Evolutionary conservation across 37 sponge, comb jelly and placozoan genomes (phyloP).

Genomic region (Bolinopsis microptera): DNA sequence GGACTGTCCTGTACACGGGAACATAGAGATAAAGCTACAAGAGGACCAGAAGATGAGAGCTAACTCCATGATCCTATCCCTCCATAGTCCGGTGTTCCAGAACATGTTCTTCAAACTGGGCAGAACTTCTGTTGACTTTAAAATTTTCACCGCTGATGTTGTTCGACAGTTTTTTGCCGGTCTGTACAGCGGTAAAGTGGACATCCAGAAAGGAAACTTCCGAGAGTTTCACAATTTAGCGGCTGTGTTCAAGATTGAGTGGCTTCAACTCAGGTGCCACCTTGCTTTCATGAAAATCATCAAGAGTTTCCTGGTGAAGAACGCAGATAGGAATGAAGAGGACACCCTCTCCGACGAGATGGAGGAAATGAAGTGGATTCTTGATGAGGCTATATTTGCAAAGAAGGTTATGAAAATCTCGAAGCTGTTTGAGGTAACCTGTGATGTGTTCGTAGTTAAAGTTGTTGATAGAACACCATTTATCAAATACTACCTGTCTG

Average conservation of each 20-base stretch:
- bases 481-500: neutral
- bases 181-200: neutral
- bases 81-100: neutral
- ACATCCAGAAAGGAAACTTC: neutral
- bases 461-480: neutral
- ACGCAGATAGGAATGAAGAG: neutral
- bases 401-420: neutral
- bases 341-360: neutral
- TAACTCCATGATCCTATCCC: neutral
- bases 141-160: neutral
- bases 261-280: neutral
- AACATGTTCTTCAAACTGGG: neutral
- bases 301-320: neutral
- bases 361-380: neutral
- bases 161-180: neutral
- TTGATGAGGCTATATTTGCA: neutral
- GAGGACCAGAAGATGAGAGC: neutral
- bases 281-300: neutral
- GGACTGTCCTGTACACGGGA: neutral
- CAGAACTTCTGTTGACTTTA: neutral
- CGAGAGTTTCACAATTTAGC: neutral
- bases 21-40: neutral
- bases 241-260: neutral
- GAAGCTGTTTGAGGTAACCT: neutral
- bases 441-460: neutral